A percentile compares a stretch with the other conserved stretches of the same genome.
Conservation (phyloP, 1,140 invertebrate species). For the Lordiphosa stackelbergi region DNA sequence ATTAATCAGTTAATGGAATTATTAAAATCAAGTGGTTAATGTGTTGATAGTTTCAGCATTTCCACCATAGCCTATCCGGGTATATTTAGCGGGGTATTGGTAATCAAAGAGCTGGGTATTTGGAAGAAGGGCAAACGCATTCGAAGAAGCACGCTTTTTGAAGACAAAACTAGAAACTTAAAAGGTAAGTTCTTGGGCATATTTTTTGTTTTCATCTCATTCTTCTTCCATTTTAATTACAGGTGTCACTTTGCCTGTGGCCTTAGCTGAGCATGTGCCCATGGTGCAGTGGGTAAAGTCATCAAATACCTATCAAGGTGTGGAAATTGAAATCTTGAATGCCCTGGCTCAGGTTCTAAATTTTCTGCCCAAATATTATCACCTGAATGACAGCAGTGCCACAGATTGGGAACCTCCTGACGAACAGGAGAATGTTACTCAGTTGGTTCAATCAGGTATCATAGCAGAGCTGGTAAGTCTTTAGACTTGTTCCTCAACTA, state of each 20-base stretch:
- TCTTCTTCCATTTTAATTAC: conserved; percentile 27
- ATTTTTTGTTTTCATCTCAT: conserved; percentile 65
- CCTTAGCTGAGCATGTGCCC: conserved; percentile 84
- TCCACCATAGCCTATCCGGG: conserved; percentile 84
- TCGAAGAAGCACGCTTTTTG: conserved; percentile 28
- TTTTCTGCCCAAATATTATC: conserved; percentile 82
- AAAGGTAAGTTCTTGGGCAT: conserved; percentile 24
- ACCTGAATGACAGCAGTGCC: conserved; percentile 79
- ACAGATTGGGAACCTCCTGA: conserved; percentile 85
- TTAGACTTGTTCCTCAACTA: no score
- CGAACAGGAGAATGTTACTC: conserved; percentile 73
- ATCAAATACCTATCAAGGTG: conserved; percentile 78
- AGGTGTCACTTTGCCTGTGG: conserved; percentile 80
- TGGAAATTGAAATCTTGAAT: conserved; percentile 83
- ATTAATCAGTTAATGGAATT: no score
- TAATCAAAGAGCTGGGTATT: conserved; percentile 32
- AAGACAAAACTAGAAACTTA: conserved; percentile 50
- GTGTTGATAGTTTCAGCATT: conserved; percentile 69
- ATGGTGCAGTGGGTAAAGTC: conserved; percentile 78
- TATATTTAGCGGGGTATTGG: conserved; percentile 54
- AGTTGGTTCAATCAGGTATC: conserved; percentile 78
- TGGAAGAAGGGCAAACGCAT: conserved; percentile 47
- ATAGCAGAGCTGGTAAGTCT: conserved; percentile 82
- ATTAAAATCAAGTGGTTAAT: no score
- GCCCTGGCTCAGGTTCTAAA: conserved; percentile 84